Conservation (phyloP, 2,888 invertebrate species). For the Creontiades dilutus region DNA sequence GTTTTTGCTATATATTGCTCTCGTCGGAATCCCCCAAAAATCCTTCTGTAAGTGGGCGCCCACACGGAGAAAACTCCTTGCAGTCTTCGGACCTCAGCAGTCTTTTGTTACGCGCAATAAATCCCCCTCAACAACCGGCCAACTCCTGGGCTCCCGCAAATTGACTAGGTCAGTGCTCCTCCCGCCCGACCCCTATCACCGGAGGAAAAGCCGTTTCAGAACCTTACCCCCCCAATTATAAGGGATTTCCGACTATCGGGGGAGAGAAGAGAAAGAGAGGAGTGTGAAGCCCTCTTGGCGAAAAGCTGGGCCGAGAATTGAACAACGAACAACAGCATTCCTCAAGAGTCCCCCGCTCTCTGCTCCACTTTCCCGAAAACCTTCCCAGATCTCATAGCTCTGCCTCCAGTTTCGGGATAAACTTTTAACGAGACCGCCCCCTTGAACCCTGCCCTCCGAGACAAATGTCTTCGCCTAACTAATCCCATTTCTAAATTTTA, state of each 20-base stretch:
- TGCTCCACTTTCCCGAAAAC: slow-evolving; percentile 1
- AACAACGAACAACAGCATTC: slow-evolving; percentile 58
- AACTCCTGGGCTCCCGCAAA: neutral
- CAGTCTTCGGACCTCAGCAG: too few species aligned
- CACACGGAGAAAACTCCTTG: too few species aligned
- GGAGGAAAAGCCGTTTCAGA: neutral
- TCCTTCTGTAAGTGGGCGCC: too few species aligned
- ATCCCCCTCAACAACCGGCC: neutral
- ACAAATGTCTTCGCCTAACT: slow-evolving; percentile 71
- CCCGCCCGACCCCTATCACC: neutral
- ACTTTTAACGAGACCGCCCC: slow-evolving; percentile 69
- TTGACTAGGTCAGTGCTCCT: neutral
- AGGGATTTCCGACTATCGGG: slow-evolving; percentile 16
- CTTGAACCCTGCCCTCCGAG: slow-evolving; percentile 57
- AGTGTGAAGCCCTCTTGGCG: slow-evolving; percentile 1
- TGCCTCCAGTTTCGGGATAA: slow-evolving; percentile 42
- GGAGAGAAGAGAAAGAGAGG: neutral
- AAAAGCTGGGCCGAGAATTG: neutral
- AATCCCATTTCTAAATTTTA: slow-evolving; percentile 71
- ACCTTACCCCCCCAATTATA: slow-evolving; percentile 44
- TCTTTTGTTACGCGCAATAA: neutral
- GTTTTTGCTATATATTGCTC: too few species aligned
- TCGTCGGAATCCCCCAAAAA: too few species aligned
- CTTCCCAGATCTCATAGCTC: slow-evolving; percentile 25
- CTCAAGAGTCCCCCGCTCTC: neutral